Evolutionary conservation across 1,140 invertebrate genomes (phyloP), one percentile per base, ranked within the genome.

Genomic region (Cepaea nemoralis): DNA sequence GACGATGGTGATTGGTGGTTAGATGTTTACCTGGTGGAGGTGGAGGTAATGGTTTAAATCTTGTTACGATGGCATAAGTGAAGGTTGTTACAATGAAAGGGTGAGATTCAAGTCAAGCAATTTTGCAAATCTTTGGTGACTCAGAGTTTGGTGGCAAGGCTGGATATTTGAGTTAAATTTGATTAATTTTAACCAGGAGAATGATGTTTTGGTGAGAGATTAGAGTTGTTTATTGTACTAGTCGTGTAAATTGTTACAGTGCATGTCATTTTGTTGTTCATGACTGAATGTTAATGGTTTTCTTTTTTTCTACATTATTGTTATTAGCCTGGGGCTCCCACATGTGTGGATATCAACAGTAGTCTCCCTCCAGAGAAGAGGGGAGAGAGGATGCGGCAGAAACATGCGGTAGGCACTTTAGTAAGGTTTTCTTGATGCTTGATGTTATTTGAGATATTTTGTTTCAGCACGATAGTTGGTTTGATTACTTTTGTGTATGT

Each of bases 351-450:
- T 31, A 73, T 80, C 27, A 80, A 80, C 48, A 35, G 22, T 70
- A 37, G 39, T 10, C 78, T 80, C 3, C 24, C 40, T n/a, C 78
- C 78, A 71, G 78, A 80, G 33, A 31, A 55, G 10, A 37, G 78
- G 48, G 31, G 27, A 42, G 78, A 80, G n/a, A 70, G 24, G 24
- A 80, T 80, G 78, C 37, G 78, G 48, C 78, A 80, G 48, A 80
- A 73, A 73, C 78, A 80, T 63, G 48, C 55, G 31, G 78, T 80
- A 42, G 22, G 59, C 33, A 31, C 27, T 55, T 19, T 55, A 22
- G 22, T 22, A 24, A 19, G 5, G n/a, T 55, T 55, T 3, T 55
- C 50, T 19, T 55, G n/a, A n/a, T n/a, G n/a, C n/a, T n/a, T n/a
- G n/a, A n/a, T n/a, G n/a, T n/a, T n/a, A n/a, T n/a, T n/a, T n/a